Evolutionary conservation across 2,888 invertebrate species (phyloP).

Genomic region (Enchytraeus crypticus): DNA sequence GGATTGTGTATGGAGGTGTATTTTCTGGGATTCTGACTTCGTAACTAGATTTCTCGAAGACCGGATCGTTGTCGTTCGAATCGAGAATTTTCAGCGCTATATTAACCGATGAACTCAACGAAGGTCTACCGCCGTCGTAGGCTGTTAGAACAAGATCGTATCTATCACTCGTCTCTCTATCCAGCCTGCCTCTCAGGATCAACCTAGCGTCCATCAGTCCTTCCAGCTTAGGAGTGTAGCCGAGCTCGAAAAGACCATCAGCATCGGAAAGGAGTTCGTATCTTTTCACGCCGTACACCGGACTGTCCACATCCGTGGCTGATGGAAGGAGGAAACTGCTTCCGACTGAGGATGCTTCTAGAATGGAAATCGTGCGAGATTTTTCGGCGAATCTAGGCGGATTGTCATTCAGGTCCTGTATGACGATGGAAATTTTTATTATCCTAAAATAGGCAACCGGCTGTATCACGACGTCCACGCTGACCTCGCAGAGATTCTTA

Average conservation of each 20-base stretch:
- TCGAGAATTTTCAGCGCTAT: conserved; percentile 20
- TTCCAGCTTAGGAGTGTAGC: conserved; percentile 16
- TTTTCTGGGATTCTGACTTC: conserved; percentile 24
- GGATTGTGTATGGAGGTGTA: conserved; percentile 10
- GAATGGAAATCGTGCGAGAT: conserved; percentile 10
- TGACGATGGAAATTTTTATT: conserved; percentile 13
- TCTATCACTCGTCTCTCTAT: conserved; percentile 21
- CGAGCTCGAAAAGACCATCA: background rate
- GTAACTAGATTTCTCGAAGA: conserved; percentile 18
- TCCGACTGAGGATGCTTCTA: conserved; percentile 22
- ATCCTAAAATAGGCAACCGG: conserved; percentile 21
- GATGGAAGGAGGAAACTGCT: conserved; percentile 8
- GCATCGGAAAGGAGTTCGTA: conserved; percentile 6
- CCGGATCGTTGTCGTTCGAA: conserved; percentile 26
- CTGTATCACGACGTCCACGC: conserved; percentile 10
- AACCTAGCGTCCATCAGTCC: conserved; percentile 24
- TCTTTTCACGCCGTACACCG: background rate
- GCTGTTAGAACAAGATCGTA: conserved; percentile 24
- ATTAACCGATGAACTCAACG: conserved; percentile 13
- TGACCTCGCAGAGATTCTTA: conserved; percentile 11
- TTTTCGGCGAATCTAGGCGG: conserved; percentile 18
- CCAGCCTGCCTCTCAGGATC: conserved; percentile 19
- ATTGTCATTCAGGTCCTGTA: conserved; percentile 23
- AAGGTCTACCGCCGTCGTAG: conserved; percentile 19
- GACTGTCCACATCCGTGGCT: conserved; percentile 8